Base-by-base conservation (phyloP, 2,888 invertebrate species). In the Protonemura montana region DNA sequence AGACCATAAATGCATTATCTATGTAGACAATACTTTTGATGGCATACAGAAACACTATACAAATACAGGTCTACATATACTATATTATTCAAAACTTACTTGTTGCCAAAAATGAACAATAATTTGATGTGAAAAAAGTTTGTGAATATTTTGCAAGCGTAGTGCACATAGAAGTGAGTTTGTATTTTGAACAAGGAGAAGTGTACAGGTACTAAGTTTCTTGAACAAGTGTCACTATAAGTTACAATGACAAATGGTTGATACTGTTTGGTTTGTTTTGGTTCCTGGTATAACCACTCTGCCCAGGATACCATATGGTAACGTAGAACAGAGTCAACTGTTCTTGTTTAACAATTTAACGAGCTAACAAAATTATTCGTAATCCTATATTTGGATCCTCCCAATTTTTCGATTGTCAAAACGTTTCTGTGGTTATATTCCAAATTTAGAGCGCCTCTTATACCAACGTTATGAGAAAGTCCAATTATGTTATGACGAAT, bases 261-360 rank as follows among this genome's bases (percentile, higher is more conserved):
- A 87, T 86, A 87, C 87, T 87, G 87, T 41, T 85, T 87, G 85
- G 87, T 87, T 86, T 85, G 80, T 78, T 82, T 86, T 77, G 82
- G 85, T 82, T 80, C 85, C 59, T 86, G 85, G 41, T 25, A n/a
- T 5, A 3, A 16, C 30, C 10, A 5, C n/a, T n/a, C 7, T 16
- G 82, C 82, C 59, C 30, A 76, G 82, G 85, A 35, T 81, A 76
- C 85, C 85, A 26, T n/a, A n/a, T 86, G 87, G 86, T 85, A 85
- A 87, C 85, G 77, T 80, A 42, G 13, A 26, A 86, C 82, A 27
- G 76, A 76, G 42, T 5, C 81, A 41, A 59, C 59, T 59, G 59
- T 59, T 59, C 59, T 59, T 59, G 59, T 59, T 59, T 59, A 2
- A 59, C 13, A 59, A 21, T 59, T 7, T 21, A 59, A 59, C 59